phyloP scores from a whole-genome alignment of 2,113 vertebrate species.

The Psittacula cyanocephala region DNA sequence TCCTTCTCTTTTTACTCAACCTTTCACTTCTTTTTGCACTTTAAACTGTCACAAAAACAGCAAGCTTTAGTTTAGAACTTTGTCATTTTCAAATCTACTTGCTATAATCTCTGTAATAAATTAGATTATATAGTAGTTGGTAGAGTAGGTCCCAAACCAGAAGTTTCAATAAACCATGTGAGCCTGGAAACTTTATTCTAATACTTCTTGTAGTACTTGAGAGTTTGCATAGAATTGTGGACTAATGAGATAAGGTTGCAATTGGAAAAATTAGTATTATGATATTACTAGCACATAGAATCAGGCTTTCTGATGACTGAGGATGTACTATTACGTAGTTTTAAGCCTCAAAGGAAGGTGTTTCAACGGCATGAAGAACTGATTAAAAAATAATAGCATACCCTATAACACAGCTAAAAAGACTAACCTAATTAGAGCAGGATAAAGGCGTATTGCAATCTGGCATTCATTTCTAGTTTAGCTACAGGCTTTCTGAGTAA shows the following conservation, averaged over 20 bases:
- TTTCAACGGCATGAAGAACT: neutral
- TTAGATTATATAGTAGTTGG: neutral
- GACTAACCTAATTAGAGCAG: neutral
- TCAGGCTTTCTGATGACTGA: neutral
- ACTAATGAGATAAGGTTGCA: neutral
- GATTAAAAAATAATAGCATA: neutral
- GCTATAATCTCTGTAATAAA: neutral
- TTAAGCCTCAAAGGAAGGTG: neutral
- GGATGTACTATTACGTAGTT: neutral
- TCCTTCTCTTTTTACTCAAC: neutral
- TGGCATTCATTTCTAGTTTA: neutral
- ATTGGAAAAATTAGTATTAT: neutral
- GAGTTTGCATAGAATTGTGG: neutral
- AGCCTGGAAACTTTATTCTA: neutral
- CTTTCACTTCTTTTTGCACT: neutral
- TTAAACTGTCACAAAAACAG: neutral
- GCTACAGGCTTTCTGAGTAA: neutral
- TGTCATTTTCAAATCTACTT: neutral
- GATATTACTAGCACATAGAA: neutral
- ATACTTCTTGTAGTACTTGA: neutral
- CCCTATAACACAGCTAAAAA: neutral
- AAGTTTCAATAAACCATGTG: neutral
- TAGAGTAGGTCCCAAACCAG: neutral
- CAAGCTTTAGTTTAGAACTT: neutral
- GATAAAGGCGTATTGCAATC: neutral